Base-by-base conservation (phyloP, 2,888 invertebrate genomes). In the Galerucella nymphaeae region DNA sequence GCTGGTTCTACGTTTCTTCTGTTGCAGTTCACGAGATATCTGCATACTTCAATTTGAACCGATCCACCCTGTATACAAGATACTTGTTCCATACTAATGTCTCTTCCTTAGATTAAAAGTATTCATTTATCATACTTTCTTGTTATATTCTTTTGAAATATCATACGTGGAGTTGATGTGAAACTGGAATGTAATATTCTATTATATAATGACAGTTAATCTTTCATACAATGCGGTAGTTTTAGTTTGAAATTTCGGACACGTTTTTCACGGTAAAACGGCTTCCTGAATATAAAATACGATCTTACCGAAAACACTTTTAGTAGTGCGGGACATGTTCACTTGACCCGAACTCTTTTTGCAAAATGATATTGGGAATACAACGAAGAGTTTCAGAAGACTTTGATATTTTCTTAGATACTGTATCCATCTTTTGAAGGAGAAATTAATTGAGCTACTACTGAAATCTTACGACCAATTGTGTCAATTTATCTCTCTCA, bases 261-360 rank as follows among this genome's bases (percentile, higher is more conserved):
- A 74, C 74, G 74, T 74, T 68, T 64, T 71, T 59, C 55, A 66
- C 41, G 62, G 66, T 59, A 71, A 61, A 53, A 48, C 41, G 63
- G 65, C 71, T 71, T 71, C 68, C 74, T 74, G 74, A 74, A 74
- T 74, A 71, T 74, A 65, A 74, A 74, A 71, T 71, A 71, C 53
- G 53, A 55, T 59, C 68, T 71, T 55, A 74, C 50, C 71, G 70
- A 70, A 74, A 74, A 74, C 74, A 66, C 70, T 64, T 73, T 64
- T 66, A 42, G 42, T 11, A 18, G n/a, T 57, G 41, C 67, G 70
- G 71, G 71, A 67, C 67, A 73, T 70, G 41, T 67, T 11, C 18
- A 65, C 16, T 59, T 64, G 50, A 61, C 16, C 42, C 38, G 23
- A 2, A 70, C 13, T 64, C 30, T 59, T 50, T n/a, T 63, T 20